Conservation (phyloP, 2,888 invertebrate species). For the Glomeris marginata region DNA sequence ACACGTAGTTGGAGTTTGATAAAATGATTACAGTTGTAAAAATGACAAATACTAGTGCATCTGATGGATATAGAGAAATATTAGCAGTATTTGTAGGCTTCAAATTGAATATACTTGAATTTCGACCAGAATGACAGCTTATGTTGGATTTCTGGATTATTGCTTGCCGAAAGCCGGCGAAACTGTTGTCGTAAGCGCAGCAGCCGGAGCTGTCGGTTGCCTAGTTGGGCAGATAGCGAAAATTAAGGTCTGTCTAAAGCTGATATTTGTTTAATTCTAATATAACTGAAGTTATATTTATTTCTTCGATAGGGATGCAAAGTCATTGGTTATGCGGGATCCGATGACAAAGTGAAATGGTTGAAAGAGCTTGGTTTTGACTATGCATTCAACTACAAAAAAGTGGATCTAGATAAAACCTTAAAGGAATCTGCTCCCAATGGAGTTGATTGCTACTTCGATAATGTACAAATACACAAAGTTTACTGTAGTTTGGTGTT, state of each 20-base stretch:
- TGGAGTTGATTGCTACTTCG: constrained; percentile 62
- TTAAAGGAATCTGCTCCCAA: constrained; percentile 47
- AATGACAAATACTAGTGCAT: no score
- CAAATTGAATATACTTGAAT: constrained; percentile 2
- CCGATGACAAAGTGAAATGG: constrained; percentile 42
- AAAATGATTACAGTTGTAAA: no score
- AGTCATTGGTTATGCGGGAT: constrained; percentile 55
- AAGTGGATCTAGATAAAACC: constrained; percentile 36
- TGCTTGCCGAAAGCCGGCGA: constrained; percentile 55
- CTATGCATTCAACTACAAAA: constrained; percentile 55
- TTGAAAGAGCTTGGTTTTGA: constrained; percentile 43
- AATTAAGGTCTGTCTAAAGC: constrained; percentile 36
- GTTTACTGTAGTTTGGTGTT: background rate
- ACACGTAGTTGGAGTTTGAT: no score
- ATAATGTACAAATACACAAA: constrained; percentile 41
- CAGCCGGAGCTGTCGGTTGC: constrained; percentile 63
- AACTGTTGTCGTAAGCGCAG: constrained; percentile 53
- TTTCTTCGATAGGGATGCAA: constrained; percentile 32
- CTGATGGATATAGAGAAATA: no score
- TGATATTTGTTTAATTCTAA: no score
- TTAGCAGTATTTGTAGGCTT: background rate
- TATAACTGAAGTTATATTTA: constrained; percentile 24
- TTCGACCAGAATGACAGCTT: constrained; percentile 44
- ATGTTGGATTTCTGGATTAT: constrained; percentile 55
- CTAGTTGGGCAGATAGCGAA: constrained; percentile 66